Evolutionary conservation across 1,140 invertebrate species (phyloP), one percentile per base, ranked within the genome.

Genomic region (Cotesia glomerata): DNA sequence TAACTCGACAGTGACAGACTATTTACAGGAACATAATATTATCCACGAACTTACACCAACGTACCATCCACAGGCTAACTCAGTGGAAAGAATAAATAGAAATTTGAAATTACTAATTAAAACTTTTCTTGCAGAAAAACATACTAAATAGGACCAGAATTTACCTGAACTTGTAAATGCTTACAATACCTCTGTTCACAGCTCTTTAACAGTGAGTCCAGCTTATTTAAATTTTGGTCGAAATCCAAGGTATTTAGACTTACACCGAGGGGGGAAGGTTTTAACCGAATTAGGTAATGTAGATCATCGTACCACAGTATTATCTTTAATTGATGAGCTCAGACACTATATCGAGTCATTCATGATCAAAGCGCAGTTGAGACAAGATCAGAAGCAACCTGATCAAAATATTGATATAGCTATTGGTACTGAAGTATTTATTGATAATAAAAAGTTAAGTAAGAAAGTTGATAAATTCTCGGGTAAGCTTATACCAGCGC

Each of bases 21-120:
- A 59, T 8, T 49, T 71, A 56, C n/a, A 1, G 0, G 32, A 45
- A 4, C 39, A 56, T 5, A 52, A 54, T 1, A 59, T 74, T 11
- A 32, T 61, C 52, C 69, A 74, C n/a, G 8, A n/a, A 14, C 59
- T 52, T 4, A 71, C 69, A 1, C 69, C 73, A 11, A 13, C 65
- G 0, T 18, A 18, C 26, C 51, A 71, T 16, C 73, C 73, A 36
- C 62, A 74, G 49, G 62, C 39, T 14, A 74, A 74, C 39, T 68
- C 69, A 0, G 73, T 74, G 1, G 64, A 74, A 63, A 18, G 73
- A 0, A 14, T 67, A 1, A 74, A 74, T 68, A 8, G 64, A n/a
- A 56, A 56, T 14, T n/a, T 56, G 54, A 56, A 56, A 56, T n/a
- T 56, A 56, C 16, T 56, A 16, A 56, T 18, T 18, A 18, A 18